phyloP scores from a whole-genome alignment of 2,888 invertebrate genomes.

The Kuschelorhynchus macadamiae region DNA sequence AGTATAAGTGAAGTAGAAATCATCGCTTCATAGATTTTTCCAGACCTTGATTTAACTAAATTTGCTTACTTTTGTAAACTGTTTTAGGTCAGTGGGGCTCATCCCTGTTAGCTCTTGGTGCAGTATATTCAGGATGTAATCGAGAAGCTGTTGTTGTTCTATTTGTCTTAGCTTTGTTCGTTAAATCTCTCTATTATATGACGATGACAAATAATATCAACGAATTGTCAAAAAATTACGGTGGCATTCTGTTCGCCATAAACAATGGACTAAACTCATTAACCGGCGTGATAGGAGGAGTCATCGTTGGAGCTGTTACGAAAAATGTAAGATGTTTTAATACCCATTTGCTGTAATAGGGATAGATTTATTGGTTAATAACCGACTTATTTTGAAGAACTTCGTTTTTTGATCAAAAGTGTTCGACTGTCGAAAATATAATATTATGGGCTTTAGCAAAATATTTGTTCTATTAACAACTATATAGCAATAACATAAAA shows the following conservation, averaged over 20 bases:
- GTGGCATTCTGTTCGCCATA: slow-evolving; percentile 74
- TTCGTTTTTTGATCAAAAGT: too few relatives aligned
- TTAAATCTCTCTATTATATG: slow-evolving; percentile 78
- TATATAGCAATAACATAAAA: too few relatives aligned
- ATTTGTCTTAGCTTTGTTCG: slow-evolving; percentile 74
- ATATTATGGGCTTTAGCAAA: too few relatives aligned
- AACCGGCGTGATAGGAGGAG: slow-evolving; percentile 74
- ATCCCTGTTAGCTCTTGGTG: slow-evolving; percentile 71
- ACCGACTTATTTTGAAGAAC: too few relatives aligned
- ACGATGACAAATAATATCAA: slow-evolving; percentile 75
- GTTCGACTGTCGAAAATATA: too few relatives aligned
- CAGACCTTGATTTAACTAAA: too few relatives aligned
- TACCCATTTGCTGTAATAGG: too few relatives aligned
- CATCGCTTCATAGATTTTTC: too few relatives aligned
- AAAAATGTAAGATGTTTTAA: slow-evolving; percentile 70
- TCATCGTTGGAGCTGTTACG: slow-evolving; percentile 72
- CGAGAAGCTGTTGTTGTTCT: slow-evolving; percentile 68
- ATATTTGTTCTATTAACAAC: too few relatives aligned
- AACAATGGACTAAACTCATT: slow-evolving; percentile 74
- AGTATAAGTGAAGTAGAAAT: too few relatives aligned
- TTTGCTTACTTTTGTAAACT: too few relatives aligned
- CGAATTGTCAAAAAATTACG: slow-evolving; percentile 75
- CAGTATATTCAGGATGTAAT: slow-evolving; percentile 76
- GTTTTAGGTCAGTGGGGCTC: slow-evolving; percentile 19
- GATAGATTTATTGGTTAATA: too few relatives aligned